Evolutionary conservation across 2,113 vertebrate species (phyloP).

Genomic region (Cheirogaleus medius): DNA sequence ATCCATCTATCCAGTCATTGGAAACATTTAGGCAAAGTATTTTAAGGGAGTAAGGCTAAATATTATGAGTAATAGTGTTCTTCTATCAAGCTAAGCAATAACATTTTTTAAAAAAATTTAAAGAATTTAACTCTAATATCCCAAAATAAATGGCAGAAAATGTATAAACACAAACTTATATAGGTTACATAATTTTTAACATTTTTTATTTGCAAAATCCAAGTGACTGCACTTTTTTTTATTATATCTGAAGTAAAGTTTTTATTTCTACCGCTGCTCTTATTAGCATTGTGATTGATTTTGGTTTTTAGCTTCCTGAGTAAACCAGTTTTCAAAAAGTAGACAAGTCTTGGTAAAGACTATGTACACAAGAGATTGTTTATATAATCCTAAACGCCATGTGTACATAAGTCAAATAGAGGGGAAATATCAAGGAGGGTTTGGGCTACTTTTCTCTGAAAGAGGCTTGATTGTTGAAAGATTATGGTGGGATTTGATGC

Average conservation of each 20-base stretch:
- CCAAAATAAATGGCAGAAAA: neutral
- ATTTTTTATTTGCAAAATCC: neutral
- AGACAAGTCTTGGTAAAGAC: neutral
- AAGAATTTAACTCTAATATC: neutral
- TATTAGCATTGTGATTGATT: neutral
- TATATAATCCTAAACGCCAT: neutral
- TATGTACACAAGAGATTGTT: neutral
- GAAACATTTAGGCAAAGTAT: neutral
- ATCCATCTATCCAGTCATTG: neutral
- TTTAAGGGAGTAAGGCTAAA: neutral
- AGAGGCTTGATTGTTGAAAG: neutral
- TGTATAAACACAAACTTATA: neutral
- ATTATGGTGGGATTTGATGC: neutral
- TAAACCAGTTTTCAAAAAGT: neutral
- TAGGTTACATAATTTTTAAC: neutral
- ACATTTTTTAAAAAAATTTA: neutral
- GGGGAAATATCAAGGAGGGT: rapidly evolving
- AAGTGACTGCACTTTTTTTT: neutral
- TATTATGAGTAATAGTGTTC: neutral
- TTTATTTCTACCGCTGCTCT: neutral
- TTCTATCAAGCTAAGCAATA: neutral
- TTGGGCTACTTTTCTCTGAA: neutral
- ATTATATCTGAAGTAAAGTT: neutral
- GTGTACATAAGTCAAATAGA: neutral
- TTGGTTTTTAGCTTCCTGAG: neutral